Evolutionary conservation across 1,140 invertebrate genomes (phyloP).

Genomic region (Drosophila subobscura): DNA sequence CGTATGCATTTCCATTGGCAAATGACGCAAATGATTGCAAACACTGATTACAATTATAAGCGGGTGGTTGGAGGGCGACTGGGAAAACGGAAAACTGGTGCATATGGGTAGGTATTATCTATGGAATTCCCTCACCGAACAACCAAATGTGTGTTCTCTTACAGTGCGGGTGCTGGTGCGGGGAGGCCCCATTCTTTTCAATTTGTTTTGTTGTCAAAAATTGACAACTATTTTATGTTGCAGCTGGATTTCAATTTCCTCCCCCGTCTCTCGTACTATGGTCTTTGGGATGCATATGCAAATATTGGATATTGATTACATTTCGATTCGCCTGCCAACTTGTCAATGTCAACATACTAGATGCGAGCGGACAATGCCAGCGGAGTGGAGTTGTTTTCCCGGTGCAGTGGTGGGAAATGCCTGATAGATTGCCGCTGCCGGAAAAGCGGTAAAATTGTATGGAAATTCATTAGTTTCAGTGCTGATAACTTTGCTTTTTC

Average conservation of each 20-base stretch:
- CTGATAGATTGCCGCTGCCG: conserved; percentile 49
- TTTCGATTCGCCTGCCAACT: conserved; percentile 66
- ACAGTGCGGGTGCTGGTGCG: not conserved
- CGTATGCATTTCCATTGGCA: conserved; percentile 19
- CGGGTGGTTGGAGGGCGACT: not conserved
- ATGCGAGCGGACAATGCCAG: not conserved
- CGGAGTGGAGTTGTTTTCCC: not conserved
- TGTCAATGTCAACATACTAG: conserved; percentile 62
- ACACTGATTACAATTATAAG: conserved; percentile 52
- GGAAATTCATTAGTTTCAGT: conserved; percentile 61
- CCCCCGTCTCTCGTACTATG: not conserved
- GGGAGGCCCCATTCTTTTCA: conserved; percentile 33
- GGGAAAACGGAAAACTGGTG: not conserved
- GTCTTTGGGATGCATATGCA: conserved; percentile 24
- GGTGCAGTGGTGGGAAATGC: conserved; percentile 27
- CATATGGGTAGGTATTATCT: conserved; percentile 10
- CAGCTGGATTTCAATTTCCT: conserved; percentile 54
- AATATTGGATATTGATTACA: conserved; percentile 76
- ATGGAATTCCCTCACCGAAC: not conserved
- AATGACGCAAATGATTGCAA: conserved; percentile 38
- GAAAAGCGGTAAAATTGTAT: conserved; percentile 38
- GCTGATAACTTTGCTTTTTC: conserved; percentile 46
- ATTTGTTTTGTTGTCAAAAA: conserved; percentile 62
- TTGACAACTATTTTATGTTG: conserved; percentile 65
- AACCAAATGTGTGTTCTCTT: not conserved